phyloP scores from a whole-genome alignment of 2,113 vertebrate genomes.

The Hipposideros armiger region DNA sequence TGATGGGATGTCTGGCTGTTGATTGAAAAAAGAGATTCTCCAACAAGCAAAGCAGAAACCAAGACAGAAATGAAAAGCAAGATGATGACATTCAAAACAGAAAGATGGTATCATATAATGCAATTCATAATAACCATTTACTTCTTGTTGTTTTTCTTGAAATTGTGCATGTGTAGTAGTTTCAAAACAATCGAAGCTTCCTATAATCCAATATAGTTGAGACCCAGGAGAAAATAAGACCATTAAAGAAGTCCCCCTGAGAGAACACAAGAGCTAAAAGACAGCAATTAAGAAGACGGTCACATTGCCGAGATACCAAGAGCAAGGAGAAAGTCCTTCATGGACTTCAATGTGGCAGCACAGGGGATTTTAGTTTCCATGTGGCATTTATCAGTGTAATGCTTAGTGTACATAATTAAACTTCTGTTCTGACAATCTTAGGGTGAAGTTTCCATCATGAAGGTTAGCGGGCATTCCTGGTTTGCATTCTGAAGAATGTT shows the following conservation, averaged over 20 bases:
- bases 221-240: not conserved
- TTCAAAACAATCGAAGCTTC: not conserved
- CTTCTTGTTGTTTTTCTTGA: not conserved
- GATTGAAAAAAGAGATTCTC: not conserved
- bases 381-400: not conserved
- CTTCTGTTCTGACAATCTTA: not conserved
- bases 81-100: not conserved
- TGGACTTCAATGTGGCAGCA: not conserved
- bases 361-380: not conserved
- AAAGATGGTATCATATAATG: not conserved
- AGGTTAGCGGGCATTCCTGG: not conserved
- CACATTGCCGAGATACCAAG: not conserved
- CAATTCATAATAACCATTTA: not conserved
- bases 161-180: not conserved
- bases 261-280: not conserved
- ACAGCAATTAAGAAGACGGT: not conserved
- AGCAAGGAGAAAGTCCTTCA: not conserved
- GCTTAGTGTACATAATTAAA: not conserved
- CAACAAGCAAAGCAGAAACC: not conserved
- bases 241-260: not conserved
- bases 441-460: not conserved
- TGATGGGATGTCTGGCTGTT: not conserved
- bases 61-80: not conserved
- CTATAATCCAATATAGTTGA: not conserved
- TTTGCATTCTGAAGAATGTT: not conserved